Conservation (phyloP, 35 echinoderm and acorn worm species). For the Ptychodera flava region DNA sequence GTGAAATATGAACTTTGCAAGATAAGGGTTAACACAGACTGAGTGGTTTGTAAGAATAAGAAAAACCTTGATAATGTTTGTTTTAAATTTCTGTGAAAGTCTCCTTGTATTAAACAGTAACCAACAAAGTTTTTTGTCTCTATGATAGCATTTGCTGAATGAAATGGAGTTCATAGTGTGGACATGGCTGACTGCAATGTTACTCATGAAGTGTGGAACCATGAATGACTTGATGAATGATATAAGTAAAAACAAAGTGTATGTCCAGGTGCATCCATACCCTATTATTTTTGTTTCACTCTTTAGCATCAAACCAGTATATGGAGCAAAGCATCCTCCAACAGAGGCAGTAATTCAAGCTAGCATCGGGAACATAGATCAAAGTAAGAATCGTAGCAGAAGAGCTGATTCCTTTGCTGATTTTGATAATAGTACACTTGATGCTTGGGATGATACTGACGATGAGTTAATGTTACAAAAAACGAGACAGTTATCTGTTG, state of each 20-base stretch:
- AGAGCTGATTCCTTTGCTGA: background rate
- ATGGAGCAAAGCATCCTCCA: background rate
- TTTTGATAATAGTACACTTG: background rate
- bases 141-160: background rate
- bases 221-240: background rate
- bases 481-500: background rate
- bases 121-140: background rate
- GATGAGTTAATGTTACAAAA: background rate
- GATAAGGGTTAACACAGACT: too few relatives aligned
- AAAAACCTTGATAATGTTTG: too few relatives aligned
- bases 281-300: background rate
- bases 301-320: background rate
- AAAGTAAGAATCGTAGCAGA: background rate
- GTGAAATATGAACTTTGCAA: too few relatives aligned
- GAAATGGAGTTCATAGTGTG: background rate
- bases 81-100: too few relatives aligned
- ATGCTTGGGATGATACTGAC: background rate
- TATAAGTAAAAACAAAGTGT: too few relatives aligned
- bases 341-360: background rate
- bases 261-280: too few relatives aligned
- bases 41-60: too few relatives aligned
- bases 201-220: background rate
- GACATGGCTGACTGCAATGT: background rate
- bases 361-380: background rate
- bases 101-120: too few relatives aligned